A percentile compares a stretch with the other conserved stretches of the same genome.
These are phyloP conservation scores for Cuniculus paca DNA, from an alignment of 2,797 vertebrate genomes.

Conservation along the genomic window DNA sequence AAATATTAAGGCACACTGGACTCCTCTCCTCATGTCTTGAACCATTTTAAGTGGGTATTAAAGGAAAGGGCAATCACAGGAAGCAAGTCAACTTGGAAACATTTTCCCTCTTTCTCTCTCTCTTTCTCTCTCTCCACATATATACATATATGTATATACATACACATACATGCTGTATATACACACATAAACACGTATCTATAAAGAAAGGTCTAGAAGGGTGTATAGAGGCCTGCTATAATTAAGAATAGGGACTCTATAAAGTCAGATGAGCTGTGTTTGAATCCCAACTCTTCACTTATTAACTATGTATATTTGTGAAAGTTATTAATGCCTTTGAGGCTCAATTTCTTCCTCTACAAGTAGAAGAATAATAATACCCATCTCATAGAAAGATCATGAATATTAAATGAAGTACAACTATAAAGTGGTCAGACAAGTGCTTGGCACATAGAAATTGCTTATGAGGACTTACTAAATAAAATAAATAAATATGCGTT, in stretches of 20 bases:
- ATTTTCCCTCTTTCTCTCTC: background rate
- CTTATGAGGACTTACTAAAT: background rate
- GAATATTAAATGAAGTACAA: slow-evolving; percentile 26
- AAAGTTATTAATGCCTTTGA: slow-evolving; percentile 12
- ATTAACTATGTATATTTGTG: background rate
- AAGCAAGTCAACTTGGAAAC: background rate
- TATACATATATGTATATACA: background rate
- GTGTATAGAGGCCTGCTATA: background rate
- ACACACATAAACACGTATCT: background rate
- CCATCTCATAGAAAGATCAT: background rate
- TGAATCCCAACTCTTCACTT: slow-evolving; percentile 17
- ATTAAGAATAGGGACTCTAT: background rate
- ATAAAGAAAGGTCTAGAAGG: background rate
- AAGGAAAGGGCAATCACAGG: background rate
- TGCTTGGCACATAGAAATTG: background rate
- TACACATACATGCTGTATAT: background rate
- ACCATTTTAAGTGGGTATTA: background rate
- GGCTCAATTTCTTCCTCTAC: background rate
- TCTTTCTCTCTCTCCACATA: too few species aligned
- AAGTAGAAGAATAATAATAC: slow-evolving; percentile 38
- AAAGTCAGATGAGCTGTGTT: background rate
- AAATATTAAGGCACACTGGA: background rate
- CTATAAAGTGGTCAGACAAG: slow-evolving; percentile 9
- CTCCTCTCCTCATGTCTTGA: background rate
- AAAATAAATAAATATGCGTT: slow-evolving; percentile 30